Evolutionary conservation across 2,797 vertebrate genomes (phyloP).

Genomic region (Peromyscus eremicus): DNA sequence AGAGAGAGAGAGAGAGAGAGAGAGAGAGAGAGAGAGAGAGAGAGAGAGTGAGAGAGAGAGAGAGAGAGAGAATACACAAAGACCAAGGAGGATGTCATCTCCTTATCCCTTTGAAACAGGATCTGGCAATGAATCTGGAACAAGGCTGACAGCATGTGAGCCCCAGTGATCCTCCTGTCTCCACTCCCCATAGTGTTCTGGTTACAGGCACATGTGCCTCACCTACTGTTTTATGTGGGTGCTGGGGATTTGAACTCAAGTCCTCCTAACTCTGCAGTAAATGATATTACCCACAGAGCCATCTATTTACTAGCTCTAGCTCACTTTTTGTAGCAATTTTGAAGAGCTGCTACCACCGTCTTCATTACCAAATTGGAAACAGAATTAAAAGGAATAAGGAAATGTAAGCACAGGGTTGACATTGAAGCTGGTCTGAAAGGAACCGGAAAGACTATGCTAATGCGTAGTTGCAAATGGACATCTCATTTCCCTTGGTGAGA

Average conservation of each 20-base stretch:
- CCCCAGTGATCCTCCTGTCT: neutral
- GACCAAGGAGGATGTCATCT: neutral
- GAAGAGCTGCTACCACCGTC: neutral
- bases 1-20: neutral
- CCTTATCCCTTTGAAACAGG: neutral
- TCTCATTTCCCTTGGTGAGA: neutral
- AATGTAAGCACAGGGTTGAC: neutral
- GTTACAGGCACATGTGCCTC: neutral
- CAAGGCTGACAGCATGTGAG: neutral
- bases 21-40: neutral
- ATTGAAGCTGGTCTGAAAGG: neutral
- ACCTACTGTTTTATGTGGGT: neutral
- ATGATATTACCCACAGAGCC: neutral
- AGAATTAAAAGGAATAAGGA: neutral
- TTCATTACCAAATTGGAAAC: constrained; percentile 60
- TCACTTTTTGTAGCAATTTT: neutral
- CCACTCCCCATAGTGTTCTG: neutral
- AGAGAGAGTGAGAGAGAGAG: neutral
- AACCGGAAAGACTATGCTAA: neutral
- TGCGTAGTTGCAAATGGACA: neutral
- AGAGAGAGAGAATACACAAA: neutral
- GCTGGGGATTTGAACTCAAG: neutral
- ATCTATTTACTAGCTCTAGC: neutral
- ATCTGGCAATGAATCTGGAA: neutral
- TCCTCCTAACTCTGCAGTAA: neutral